These are phyloP conservation scores for Perithous albicinctus DNA, from an alignment of 2,888 invertebrate genomes.

Conservation along the genomic window DNA sequence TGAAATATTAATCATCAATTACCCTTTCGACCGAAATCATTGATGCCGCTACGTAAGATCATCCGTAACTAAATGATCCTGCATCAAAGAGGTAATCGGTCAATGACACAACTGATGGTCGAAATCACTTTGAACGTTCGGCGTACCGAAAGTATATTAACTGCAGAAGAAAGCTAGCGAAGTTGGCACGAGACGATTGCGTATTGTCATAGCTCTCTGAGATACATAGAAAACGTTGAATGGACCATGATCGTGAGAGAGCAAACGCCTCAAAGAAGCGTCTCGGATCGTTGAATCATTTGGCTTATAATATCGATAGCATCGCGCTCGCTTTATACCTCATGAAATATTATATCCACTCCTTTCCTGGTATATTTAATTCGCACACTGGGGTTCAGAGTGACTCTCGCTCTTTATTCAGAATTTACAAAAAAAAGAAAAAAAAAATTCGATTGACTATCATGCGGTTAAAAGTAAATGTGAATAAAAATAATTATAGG, in stretches of 20 bases:
- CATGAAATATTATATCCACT: conserved; percentile 32
- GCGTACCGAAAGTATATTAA: background rate
- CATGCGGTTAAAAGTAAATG: too few relatives aligned
- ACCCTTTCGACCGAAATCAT: too few relatives aligned
- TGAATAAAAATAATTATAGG: conserved; percentile 19
- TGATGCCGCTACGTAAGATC: too few relatives aligned
- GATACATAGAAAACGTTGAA: conserved; percentile 57
- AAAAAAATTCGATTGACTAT: too few relatives aligned
- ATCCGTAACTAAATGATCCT: background rate
- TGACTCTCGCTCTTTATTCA: background rate
- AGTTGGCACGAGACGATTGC: conserved; percentile 52
- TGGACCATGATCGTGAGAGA: conserved; percentile 44
- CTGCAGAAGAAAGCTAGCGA: conserved; percentile 24
- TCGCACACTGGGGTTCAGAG: conserved; percentile 13
- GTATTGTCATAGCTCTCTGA: conserved; percentile 57
- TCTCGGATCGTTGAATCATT: conserved; percentile 56
- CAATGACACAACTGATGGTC: background rate
- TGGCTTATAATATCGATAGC: conserved; percentile 57
- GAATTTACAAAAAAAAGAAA: too few relatives aligned
- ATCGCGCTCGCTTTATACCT: conserved; percentile 20
- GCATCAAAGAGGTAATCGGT: background rate
- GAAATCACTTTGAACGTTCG: background rate
- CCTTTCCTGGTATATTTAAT: conserved; percentile 10
- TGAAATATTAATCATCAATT: too few relatives aligned
- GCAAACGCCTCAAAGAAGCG: conserved; percentile 33